Evolutionary conservation across 2,888 invertebrate species (phyloP).

Genomic region (Luperina nickerlii): DNA sequence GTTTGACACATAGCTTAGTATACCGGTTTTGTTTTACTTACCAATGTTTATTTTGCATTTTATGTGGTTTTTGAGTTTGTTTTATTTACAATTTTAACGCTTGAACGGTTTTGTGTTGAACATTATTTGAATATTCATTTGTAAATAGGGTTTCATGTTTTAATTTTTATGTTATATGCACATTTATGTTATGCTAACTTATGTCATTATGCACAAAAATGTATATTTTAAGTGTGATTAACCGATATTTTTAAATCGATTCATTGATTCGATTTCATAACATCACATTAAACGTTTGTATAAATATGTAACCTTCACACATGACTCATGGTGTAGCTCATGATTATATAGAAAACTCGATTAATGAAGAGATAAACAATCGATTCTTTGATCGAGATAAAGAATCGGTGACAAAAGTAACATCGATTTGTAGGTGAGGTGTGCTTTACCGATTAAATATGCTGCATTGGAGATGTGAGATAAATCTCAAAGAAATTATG

Average conservation of each 20-base stretch:
- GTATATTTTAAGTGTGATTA: slow-evolving; percentile 38
- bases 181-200: slow-evolving; percentile 50
- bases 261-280: slow-evolving; percentile 62
- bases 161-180: slow-evolving; percentile 42
- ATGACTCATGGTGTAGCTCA: slow-evolving; percentile 56
- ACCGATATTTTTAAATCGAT: slow-evolving; percentile 45
- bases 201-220: slow-evolving; percentile 35
- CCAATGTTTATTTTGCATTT: slow-evolving; percentile 75
- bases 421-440: slow-evolving; percentile 72
- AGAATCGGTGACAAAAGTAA: slow-evolving; percentile 75
- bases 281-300: slow-evolving; percentile 61
- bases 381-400: slow-evolving; percentile 69
- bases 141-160: slow-evolving; percentile 46
- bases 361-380: slow-evolving; percentile 72
- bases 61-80: slow-evolving; percentile 72
- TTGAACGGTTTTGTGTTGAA: slow-evolving; percentile 65
- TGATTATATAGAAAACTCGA: slow-evolving; percentile 54
- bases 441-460: slow-evolving; percentile 66
- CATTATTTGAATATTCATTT: slow-evolving; percentile 50
- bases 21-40: slow-evolving; percentile 72
- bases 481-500: slow-evolving; percentile 51
- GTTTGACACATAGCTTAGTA: slow-evolving; percentile 82
- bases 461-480: slow-evolving; percentile 43
- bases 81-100: slow-evolving; percentile 64
- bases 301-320: slow-evolving; percentile 67